Base-by-base conservation (phyloP, 2,888 invertebrate species). In the Athrips mouffetella region DNA sequence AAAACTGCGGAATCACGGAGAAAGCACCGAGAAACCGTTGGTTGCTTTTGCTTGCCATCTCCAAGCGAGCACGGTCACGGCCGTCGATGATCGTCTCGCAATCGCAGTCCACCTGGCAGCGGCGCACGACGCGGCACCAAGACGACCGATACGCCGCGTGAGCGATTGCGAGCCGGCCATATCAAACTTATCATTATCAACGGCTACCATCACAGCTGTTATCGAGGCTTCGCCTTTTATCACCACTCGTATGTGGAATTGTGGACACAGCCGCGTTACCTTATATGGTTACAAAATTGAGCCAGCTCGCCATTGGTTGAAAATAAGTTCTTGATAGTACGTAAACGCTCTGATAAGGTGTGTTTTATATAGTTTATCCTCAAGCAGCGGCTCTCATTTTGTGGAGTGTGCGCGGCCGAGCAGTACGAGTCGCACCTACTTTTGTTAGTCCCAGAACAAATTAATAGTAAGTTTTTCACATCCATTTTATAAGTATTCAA, bases 281-380 rank as follows among this genome's bases (percentile, higher is more conserved):
- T 91, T 93, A 93, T 93, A 93, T 92, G 93, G 94, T 92, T 91
- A 93, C 92, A 91, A 84, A 82, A 77, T 75, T 81, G 73, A 76
- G 67, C 67, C 71, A 90, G 90, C 86, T 85, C 79, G 84, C 90
- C 87, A 93, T 93, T 93, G 93, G 93, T 77, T 83, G 89, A 80
- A 73, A 76, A 73, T 71, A 72, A 74, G 74, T 68, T 76, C 73
- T 72, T 72, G 84, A 87, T 89, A 87, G 85, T 88, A 83, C 81
- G 79, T 73, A 72, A 74, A 76, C 73, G 33, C 6, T 79, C 68
- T 84, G 88, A 89, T 89, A 89, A 89, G 84, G 72, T 73, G 64
- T 70, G 80, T 80, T 82, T 85, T 86, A 88, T 89, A 89, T 89
- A 86, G 73, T 76, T 71, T 78, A 90, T 89, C 77, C 89, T 84